Percentiles rank a stretch among this genome's conserved stretches.
Conservation (phyloP, 2,113 vertebrate genomes). For the Murina feae region DNA sequence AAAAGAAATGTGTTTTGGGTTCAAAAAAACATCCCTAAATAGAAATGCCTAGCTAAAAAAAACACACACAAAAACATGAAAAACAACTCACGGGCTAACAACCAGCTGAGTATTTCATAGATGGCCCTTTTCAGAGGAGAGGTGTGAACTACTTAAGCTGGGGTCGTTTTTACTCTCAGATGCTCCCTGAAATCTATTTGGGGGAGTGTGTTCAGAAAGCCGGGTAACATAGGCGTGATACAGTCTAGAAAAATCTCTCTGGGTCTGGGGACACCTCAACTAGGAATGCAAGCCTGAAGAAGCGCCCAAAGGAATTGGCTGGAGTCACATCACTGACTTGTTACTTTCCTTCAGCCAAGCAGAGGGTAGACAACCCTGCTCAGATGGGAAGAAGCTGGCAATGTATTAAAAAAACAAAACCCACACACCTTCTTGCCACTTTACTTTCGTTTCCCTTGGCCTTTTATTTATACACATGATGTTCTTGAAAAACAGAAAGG, state of each 20-base stretch:
- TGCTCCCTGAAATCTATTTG: background rate
- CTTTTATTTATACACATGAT: constrained; percentile 62
- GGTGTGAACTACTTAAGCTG: background rate
- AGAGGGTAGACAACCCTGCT: background rate
- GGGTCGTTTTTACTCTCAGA: background rate
- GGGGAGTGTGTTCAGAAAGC: background rate
- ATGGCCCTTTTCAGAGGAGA: background rate
- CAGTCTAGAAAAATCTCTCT: background rate
- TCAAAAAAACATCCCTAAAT: background rate
- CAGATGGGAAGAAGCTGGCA: background rate
- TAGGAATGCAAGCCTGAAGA: background rate
- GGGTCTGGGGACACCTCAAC: background rate
- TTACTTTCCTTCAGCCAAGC: background rate
- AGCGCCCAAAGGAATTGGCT: background rate
- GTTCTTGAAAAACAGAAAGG: constrained; percentile 71
- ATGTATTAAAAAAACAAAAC: background rate
- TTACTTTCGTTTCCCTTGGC: constrained; percentile 69
- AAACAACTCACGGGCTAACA: background rate
- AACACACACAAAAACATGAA: background rate
- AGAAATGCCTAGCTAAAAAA: background rate
- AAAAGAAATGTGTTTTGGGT: background rate
- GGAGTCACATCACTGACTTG: background rate
- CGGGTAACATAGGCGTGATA: background rate
- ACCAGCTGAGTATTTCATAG: background rate
- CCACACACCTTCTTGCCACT: constrained; percentile 1